Conservation (phyloP, 2,113 vertebrate species). For the Isurus oxyrinchus region DNA sequence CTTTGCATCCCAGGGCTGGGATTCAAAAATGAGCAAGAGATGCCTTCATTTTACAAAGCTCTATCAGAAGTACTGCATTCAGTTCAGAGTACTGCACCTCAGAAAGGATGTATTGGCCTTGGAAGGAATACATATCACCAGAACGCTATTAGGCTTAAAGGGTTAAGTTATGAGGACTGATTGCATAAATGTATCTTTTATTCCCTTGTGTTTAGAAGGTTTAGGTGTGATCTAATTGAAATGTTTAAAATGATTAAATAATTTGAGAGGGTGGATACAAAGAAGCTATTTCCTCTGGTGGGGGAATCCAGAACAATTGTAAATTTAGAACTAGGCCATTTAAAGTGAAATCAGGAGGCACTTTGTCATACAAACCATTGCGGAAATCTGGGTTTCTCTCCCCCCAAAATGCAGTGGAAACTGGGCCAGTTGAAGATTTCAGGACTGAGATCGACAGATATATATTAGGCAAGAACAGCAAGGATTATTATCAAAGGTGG, state of each 20-base stretch:
- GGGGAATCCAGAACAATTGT: neutral
- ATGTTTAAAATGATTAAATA: neutral
- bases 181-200: neutral
- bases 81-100: neutral
- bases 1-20: neutral
- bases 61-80: neutral
- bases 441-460: too few relatives aligned
- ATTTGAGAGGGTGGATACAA: neutral
- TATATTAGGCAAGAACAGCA: neutral
- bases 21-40: neutral
- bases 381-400: neutral
- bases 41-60: neutral
- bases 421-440: neutral
- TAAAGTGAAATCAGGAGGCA: neutral
- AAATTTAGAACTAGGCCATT: neutral
- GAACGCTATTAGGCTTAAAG: neutral
- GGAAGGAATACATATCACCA: neutral
- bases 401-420: neutral
- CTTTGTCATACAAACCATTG: neutral
- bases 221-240: neutral
- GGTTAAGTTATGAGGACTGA: neutral
- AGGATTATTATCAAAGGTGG: neutral
- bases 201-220: neutral
- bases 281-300: neutral
- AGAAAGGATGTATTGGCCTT: neutral